Base-by-base conservation (phyloP, 2,113 vertebrate genomes). In the Vulpes lagopus region DNA sequence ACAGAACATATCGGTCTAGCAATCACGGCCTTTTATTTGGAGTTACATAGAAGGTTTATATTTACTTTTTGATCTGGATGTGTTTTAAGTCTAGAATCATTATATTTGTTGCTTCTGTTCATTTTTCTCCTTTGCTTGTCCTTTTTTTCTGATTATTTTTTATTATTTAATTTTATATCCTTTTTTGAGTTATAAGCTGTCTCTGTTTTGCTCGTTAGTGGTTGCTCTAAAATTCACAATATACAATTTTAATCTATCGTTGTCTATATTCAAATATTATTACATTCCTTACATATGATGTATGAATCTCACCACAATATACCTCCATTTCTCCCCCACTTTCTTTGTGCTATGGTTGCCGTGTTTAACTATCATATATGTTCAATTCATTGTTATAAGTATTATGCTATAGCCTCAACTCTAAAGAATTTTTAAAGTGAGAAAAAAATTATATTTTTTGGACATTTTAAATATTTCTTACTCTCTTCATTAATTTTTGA, bases 1-100 rank as follows among this genome's bases (percentile, higher is more conserved):
- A 35, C 12, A 60, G 8, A 74, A 60, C 5, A 8, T 67, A 71
- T 57, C 55, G 65, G n/a, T 74, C 35, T 90, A 62, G 64, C 2
- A 43, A 55, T 87, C 20, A 74, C 27, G 83, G 16, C 32, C 23
- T 89, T 94, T 89, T 95, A 82, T 88, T 89, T 94, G 25, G 6
- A 89, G 65, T 76, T 59, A 84, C 3, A 43, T 30, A 81, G 3
- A 80, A n/a, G 57, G 19, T 76, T 93, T 90, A 55, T 38, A 12
- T 55, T 59, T 92, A 83, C 53, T 53, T 93, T 97, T 94, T 89
- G 8, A 84, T 71, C 32, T 76, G 32, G 16, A 76, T 23, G 4
- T 85, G 11, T 78, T 78, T 62, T 59, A 84, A 62, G 32, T 69
- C 35, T 82, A 51, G 19, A 49, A 16, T 53, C 3, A 51, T 92